Evolutionary conservation across 2,113 vertebrate genomes (phyloP).

Genomic region (Sakesphorus luctuosus): DNA sequence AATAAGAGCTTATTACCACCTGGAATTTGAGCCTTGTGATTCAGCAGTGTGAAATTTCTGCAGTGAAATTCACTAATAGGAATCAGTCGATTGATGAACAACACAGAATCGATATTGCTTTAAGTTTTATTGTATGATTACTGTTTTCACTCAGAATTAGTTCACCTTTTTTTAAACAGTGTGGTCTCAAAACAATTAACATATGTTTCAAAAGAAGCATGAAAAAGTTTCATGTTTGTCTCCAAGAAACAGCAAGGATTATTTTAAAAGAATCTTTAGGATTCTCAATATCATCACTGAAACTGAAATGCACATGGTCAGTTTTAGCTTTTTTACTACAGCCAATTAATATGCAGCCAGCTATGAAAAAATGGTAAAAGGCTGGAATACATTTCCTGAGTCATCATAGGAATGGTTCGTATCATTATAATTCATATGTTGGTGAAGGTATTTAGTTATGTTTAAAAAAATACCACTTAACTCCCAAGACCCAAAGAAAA

Average conservation of each 20-base stretch:
- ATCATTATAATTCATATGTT: background rate
- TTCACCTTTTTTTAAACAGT: background rate
- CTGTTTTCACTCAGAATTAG: background rate
- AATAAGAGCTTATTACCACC: background rate
- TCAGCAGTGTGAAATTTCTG: background rate
- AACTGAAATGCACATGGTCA: background rate
- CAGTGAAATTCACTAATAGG: background rate
- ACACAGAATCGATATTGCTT: background rate
- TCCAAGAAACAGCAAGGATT: background rate
- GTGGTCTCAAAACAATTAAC: background rate
- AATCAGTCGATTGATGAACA: background rate
- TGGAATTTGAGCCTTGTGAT: background rate
- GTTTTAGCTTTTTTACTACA: background rate
- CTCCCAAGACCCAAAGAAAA: background rate
- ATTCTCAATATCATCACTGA: background rate
- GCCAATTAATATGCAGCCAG: background rate
- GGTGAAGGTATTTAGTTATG: background rate
- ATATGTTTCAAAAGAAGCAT: background rate
- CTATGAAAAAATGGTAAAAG: background rate
- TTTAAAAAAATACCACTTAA: background rate
- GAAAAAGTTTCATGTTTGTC: background rate
- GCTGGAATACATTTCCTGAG: background rate
- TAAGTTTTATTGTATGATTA: background rate
- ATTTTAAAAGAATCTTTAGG: background rate
- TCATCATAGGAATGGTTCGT: background rate